Percentiles rank a stretch among this genome's conserved stretches.
Conservation (phyloP, 2,113 vertebrate species). For the Prinia subflava region DNA sequence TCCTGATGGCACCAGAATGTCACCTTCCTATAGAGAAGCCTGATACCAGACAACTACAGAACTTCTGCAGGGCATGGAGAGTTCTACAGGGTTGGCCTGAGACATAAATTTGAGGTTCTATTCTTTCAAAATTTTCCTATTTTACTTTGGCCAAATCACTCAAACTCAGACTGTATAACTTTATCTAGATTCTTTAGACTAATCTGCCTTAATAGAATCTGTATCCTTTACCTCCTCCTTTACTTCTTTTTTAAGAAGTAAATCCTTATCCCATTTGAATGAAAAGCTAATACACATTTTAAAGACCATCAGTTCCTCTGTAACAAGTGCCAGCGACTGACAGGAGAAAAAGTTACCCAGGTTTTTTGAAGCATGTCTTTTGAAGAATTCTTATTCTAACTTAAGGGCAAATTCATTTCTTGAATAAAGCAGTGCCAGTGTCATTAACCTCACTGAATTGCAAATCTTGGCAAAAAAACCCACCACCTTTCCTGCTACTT, state of each 20-base stretch:
- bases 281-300: background rate
- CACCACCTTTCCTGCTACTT: background rate
- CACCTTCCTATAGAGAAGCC: background rate
- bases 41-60: background rate
- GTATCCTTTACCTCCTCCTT: background rate
- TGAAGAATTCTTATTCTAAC: background rate
- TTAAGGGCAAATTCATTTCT: background rate
- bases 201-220: background rate
- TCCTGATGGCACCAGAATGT: background rate
- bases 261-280: fast-evolving
- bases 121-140: background rate
- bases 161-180: background rate
- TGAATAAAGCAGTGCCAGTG: background rate
- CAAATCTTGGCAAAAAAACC: background rate
- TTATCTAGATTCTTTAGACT: background rate
- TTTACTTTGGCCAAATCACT: background rate
- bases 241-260: background rate
- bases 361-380: background rate
- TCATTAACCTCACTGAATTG: background rate
- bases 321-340: background rate
- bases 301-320: background rate
- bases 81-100: background rate
- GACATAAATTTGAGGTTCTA: background rate
- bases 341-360: background rate
- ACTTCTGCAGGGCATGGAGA: background rate